Evolutionary conservation across 2,113 vertebrate species (phyloP).

Genomic region (Hippoglossus stenolepis): DNA sequence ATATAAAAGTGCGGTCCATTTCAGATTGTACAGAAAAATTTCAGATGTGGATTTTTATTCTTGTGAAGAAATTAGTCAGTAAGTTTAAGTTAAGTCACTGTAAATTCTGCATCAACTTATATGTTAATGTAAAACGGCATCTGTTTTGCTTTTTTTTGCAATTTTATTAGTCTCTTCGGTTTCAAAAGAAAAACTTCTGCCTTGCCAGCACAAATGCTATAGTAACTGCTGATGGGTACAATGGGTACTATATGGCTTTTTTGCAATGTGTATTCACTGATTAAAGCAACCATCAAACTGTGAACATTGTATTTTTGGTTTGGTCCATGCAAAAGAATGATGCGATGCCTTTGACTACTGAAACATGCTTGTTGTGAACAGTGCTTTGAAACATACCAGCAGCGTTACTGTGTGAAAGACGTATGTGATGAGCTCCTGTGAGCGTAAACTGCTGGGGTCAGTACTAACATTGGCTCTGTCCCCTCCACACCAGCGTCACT

Average conservation of each 20-base stretch:
- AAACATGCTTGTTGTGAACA: neutral
- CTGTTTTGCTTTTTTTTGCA: neutral
- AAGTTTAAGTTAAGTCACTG: neutral
- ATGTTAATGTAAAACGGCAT: slow-evolving; percentile 3
- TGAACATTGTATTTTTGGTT: neutral
- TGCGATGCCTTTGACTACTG: neutral
- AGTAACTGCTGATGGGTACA: slow-evolving; percentile 23
- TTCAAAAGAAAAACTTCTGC: slow-evolving; percentile 16
- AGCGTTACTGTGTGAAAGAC: neutral
- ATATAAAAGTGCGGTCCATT: too few species aligned
- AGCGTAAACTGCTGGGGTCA: slow-evolving; percentile 11
- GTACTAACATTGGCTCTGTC: slow-evolving; percentile 10
- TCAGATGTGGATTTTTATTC: neutral
- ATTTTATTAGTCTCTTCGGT: slow-evolving; percentile 7
- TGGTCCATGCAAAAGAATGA: too few species aligned
- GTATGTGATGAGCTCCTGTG: neutral
- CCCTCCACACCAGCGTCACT: slow-evolving; percentile 7
- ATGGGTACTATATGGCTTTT: neutral
- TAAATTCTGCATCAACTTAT: slow-evolving; percentile 8
- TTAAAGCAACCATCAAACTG: neutral
- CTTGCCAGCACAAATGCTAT: neutral
- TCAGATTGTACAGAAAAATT: neutral
- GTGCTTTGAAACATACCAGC: neutral
- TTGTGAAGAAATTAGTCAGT: neutral
- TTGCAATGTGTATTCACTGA: neutral